phyloP scores from a whole-genome alignment of 2,113 vertebrate genomes.

The Typhlomys cinereus region DNA sequence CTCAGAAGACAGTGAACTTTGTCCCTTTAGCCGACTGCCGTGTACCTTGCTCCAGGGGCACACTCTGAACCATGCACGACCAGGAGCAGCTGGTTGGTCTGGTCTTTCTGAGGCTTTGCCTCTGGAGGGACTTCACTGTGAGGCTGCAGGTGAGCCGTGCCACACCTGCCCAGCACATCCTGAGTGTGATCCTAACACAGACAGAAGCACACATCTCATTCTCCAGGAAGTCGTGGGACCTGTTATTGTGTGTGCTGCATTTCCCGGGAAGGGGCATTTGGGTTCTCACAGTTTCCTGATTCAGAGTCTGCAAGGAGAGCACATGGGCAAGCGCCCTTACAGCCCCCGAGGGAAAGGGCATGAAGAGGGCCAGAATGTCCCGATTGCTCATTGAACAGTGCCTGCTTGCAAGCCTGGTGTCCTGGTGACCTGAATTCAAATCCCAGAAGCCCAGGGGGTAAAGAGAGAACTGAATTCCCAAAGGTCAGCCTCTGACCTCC shows the following conservation, averaged over 20 bases:
- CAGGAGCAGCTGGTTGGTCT: not conserved
- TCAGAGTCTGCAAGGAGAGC: not conserved
- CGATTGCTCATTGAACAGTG: too few relatives aligned
- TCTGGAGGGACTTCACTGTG: not conserved
- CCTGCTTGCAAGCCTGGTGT: too few relatives aligned
- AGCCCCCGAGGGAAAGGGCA: not conserved
- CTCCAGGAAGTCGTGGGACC: not conserved
- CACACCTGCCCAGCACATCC: not conserved
- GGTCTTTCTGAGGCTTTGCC: not conserved
- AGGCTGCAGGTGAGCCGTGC: not conserved
- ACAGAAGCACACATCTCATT: not conserved
- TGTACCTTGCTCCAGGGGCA: not conserved
- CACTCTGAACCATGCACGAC: not conserved
- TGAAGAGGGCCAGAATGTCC: rapidly evolving
- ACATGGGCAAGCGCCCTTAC: not conserved
- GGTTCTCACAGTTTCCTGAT: not conserved
- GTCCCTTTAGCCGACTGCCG: not conserved
- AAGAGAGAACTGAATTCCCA: too few relatives aligned
- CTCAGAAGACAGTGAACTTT: not conserved
- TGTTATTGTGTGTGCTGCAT: rapidly evolving
- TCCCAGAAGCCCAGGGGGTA: too few relatives aligned
- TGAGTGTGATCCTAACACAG: not conserved
- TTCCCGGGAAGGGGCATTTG: not conserved
- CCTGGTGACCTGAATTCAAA: too few relatives aligned
- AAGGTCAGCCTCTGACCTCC: too few relatives aligned